Evolutionary conservation across 2,797 vertebrate genomes (phyloP).

Genomic region (Danio choprae): DNA sequence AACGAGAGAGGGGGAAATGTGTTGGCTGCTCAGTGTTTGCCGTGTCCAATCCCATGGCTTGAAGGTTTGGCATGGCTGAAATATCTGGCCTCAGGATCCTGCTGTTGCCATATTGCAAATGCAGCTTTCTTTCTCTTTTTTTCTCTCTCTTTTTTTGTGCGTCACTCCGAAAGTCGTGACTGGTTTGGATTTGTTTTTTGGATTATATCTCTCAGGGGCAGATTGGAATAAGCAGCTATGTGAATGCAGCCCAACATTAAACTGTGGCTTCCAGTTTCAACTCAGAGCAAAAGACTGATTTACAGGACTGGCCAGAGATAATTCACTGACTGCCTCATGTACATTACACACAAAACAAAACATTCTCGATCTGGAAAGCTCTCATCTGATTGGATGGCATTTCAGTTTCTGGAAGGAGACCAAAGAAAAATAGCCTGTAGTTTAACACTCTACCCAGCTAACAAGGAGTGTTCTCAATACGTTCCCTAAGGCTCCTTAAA

Average conservation of each 20-base stretch:
- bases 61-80: conserved; percentile 33
- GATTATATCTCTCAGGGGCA: conserved; percentile 30
- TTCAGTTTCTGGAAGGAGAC: not conserved
- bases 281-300: conserved; percentile 20
- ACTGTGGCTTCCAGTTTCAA: not conserved
- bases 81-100: conserved; percentile 28
- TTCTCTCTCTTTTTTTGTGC: not conserved
- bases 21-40: conserved; percentile 12
- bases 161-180: conserved; percentile 22
- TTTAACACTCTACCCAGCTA: no score
- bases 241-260: not conserved
- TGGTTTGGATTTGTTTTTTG: conserved; percentile 29
- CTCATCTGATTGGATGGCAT: not conserved
- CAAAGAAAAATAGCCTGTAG: no score
- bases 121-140: no score
- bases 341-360: not conserved
- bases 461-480: no score
- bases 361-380: not conserved
- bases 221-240: conserved; percentile 7
- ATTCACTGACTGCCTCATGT: not conserved
- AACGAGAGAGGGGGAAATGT: not conserved
- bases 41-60: not conserved
- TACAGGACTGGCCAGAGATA: not conserved
- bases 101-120: conserved; percentile 23
- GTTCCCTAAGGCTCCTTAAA: no score